These are phyloP conservation scores for Drosophila busckii DNA, from an alignment of 1,140 invertebrate species.

Conservation along the genomic window DNA sequence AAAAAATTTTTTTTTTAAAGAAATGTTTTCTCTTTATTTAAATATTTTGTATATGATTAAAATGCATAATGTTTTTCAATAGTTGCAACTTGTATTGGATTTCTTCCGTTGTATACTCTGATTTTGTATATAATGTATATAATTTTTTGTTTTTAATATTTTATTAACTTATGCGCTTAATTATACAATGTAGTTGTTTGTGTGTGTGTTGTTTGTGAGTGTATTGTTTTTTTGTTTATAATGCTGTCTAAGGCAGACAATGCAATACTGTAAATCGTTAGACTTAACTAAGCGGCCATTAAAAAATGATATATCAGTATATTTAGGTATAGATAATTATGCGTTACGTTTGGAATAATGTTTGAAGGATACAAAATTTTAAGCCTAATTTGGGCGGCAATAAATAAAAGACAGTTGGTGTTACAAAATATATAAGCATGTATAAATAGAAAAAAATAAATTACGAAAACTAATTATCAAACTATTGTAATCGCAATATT, in stretches of 20 bases:
- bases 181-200: constrained; percentile 41
- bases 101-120: constrained; percentile 58
- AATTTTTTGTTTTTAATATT: constrained; percentile 27
- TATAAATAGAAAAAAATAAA: constrained; percentile 48
- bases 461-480: constrained; percentile 21
- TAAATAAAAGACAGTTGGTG: constrained; percentile 46
- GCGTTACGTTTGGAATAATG: constrained; percentile 19
- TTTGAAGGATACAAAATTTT: constrained; percentile 11
- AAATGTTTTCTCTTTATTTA: constrained; percentile 64
- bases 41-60: constrained; percentile 73
- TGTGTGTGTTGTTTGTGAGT: neutral
- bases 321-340: constrained; percentile 12
- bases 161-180: constrained; percentile 57
- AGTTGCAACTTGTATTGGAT: constrained; percentile 67
- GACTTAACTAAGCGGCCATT: constrained; percentile 23
- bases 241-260: constrained; percentile 8
- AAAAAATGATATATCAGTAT: constrained; percentile 7
- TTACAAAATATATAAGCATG: constrained; percentile 10
- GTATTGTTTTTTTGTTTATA: constrained; percentile 1
- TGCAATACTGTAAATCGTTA: constrained; percentile 27
- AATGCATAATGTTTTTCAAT: constrained; percentile 68
- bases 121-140: constrained; percentile 25
- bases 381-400: constrained; percentile 57
- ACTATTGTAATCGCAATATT: constrained; percentile 17
- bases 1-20: constrained; percentile 40